Base-by-base conservation (phyloP, 2,113 vertebrate species). In the Carassius gibelio region DNA sequence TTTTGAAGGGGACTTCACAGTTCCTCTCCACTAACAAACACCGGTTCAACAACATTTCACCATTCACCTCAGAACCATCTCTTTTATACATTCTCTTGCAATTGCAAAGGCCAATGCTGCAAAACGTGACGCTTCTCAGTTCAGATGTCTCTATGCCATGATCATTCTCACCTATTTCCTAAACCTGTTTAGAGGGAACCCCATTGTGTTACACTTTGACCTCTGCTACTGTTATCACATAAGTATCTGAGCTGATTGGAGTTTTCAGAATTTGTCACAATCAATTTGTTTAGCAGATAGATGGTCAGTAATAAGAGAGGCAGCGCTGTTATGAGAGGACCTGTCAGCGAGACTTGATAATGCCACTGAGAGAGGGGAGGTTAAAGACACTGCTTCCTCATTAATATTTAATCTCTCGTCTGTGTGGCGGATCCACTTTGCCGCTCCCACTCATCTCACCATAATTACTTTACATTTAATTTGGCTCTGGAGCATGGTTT, bases 331-430 rank as follows among this genome's bases (percentile, higher is more conserved):
- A 93, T 93, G 90, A 93, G 91, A 91, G 90, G 62, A 83, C 87
- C 92, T 93, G 93, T 92, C 91, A 89, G 90, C 57, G 38, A 21
- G 77, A n/a, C 59, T 69, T 92, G 94, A 93, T 94, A 94, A 94
- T 92, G 92, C 90, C 81, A 88, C 91, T 87, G 91, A 94, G 93
- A 90, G 90, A 93, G 92, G 92, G 94, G 94, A 94, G 94, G 93
- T 94, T 95, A 95, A 95, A 95, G 94, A 95, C 93, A 92, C 93
- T 76, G 91, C 92, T 94, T 94, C 93, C 93, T 93, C 90, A 92
- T 96, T 95, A 95, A 96, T 96, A 94, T 96, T 96, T 96, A 93
- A 94, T 94, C 66, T 85, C 91, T 76, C 88, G 59, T 88, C 90
- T 90, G 92, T 93, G 92, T 93, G 90, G 89, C 85, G 87, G 93